phyloP scores from a whole-genome alignment of 2,113 vertebrate species.

The Halcyon malimbica region DNA sequence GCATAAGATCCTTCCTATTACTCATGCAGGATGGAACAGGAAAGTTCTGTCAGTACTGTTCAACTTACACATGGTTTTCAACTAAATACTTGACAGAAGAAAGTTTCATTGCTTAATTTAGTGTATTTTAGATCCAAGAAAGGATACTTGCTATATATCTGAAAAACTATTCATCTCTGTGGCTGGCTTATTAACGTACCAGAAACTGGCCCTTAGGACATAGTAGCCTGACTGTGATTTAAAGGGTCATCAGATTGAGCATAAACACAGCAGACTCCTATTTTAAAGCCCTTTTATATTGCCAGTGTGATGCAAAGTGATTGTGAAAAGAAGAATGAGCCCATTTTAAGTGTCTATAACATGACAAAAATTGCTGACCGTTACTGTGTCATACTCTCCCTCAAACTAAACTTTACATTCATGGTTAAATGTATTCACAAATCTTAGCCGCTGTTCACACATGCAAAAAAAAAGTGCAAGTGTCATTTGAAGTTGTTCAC shows the following conservation, averaged over 20 bases:
- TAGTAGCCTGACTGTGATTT: neutral
- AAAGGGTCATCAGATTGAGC: neutral
- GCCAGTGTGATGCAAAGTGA: neutral
- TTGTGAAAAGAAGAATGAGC: neutral
- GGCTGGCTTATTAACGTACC: neutral
- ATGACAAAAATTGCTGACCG: neutral
- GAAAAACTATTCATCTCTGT: neutral
- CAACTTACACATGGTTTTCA: slow-evolving; percentile 12
- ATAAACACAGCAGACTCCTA: neutral
- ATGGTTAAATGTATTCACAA: neutral
- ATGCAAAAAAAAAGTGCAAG: neutral
- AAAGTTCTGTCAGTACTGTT: slow-evolving; percentile 3
- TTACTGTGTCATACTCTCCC: neutral
- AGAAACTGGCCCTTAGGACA: neutral
- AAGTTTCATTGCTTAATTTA: slow-evolving; percentile 16
- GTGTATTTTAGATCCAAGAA: slow-evolving; percentile 1
- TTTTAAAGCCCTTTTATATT: neutral
- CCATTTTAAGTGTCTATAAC: neutral
- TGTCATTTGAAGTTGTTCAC: slow-evolving; percentile 2
- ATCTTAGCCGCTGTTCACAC: neutral
- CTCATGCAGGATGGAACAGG: neutral
- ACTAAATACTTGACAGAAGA: slow-evolving; percentile 1
- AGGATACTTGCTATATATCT: neutral
- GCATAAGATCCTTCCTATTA: neutral
- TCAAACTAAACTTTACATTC: neutral